Percentiles rank a stretch among this genome's conserved stretches.
Evolutionary conservation across 2,888 invertebrate genomes (phyloP).

Genomic region (Gymnoscelis rufifasciata): DNA sequence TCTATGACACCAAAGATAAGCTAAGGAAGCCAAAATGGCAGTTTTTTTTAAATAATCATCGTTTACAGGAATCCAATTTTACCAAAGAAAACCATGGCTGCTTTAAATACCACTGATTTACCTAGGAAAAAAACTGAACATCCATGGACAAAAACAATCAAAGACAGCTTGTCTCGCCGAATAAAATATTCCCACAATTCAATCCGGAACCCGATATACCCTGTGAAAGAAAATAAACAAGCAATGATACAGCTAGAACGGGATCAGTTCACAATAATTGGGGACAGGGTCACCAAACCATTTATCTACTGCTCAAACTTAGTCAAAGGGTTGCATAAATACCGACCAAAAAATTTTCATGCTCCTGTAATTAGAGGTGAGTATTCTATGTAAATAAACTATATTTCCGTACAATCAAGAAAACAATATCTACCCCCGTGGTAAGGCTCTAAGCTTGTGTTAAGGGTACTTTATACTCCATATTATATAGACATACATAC

Average conservation of each 20-base stretch:
- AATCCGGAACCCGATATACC: slow-evolving; percentile 50
- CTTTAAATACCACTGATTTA: background rate
- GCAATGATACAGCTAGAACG: slow-evolving; percentile 30
- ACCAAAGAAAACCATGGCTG: background rate
- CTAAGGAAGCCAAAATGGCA: background rate
- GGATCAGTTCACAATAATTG: slow-evolving; percentile 55
- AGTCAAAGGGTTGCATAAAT: slow-evolving; percentile 56
- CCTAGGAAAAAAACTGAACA: slow-evolving; percentile 29
- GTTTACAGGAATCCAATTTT: background rate
- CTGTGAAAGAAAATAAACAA: slow-evolving; percentile 35
- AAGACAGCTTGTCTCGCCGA: slow-evolving; percentile 37
- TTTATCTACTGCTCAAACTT: slow-evolving; percentile 57
- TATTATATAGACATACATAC: too few species aligned
- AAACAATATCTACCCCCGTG: too few species aligned
- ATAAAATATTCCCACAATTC: slow-evolving; percentile 61
- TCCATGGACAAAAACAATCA: slow-evolving; percentile 57
- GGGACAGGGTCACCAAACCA: slow-evolving; percentile 55
- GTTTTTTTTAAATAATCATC: background rate
- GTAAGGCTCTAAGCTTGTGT: too few species aligned
- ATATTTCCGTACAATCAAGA: too few species aligned
- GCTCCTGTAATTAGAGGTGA: slow-evolving; percentile 57
- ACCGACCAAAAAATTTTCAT: slow-evolving; percentile 49
- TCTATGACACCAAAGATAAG: too few species aligned
- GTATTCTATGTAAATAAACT: too few species aligned
- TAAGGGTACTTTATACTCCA: too few species aligned